Base-by-base conservation (phyloP, 2,888 invertebrate genomes). In the Endotricha flammealis region DNA sequence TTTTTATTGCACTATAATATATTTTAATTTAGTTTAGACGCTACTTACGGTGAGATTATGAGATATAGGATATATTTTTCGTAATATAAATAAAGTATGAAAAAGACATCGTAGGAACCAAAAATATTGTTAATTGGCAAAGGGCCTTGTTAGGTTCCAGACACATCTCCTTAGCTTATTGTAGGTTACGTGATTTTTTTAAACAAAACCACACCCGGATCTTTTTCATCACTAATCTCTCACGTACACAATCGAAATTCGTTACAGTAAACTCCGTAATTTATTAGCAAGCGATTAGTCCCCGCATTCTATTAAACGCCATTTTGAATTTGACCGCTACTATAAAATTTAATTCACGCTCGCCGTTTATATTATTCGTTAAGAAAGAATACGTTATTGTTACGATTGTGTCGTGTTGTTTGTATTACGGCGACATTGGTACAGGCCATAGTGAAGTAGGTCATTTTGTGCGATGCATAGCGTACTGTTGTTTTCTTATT, bases 401-500 rank as follows among this genome's bases (percentile, higher is more conserved):
- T 41, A 41, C 39, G 41, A 35, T 41, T 41, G 37, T 46, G 42
- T 29, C 41, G 25, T 14, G 20, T 24, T 9, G 32, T 28, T 12
- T 34, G 20, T 36, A 23, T 28, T 39, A n/a, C n/a, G n/a, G 32
- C 3, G 11, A 25, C 5, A 40, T 32, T 41, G 45, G 48, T 44
- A 43, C 46, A 32, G 48, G 43, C 39, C 24, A 38, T 33, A 45
- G 39, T 37, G 40, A 68, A 59, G 45, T 63, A 48, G 58, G 58
- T 57, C 61, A 52, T 41, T 38, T 42, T 39, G 41, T 39, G 43
- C 33, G 44, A n/a, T n/a, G n/a, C n/a, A n/a, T n/a, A n/a, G n/a
- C n/a, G n/a, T n/a, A n/a, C n/a, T n/a, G n/a, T n/a, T 50, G 50
- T 47, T 50, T 46, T 50, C 34, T 41, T 49, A 45, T 47, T 45